Percentiles rank a stretch among this genome's conserved stretches.
Conservation (phyloP, 2,888 invertebrate genomes). For the Synanthedon tipuliformis region DNA sequence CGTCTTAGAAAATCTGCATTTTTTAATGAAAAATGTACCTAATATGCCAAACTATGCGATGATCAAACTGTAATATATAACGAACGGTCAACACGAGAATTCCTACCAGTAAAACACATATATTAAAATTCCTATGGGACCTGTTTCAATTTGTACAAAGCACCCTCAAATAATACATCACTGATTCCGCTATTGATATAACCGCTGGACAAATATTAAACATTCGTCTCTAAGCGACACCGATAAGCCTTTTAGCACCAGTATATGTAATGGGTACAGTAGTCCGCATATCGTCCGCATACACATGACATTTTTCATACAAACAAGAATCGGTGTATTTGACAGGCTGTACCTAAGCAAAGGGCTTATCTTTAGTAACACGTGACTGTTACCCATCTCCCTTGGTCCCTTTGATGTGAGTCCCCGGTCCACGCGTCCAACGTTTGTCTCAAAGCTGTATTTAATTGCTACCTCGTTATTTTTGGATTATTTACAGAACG, state of each 20-base stretch:
- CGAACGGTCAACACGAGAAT: background rate
- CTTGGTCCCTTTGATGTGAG: constrained; percentile 46
- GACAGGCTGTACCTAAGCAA: background rate
- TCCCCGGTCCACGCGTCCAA: constrained; percentile 24
- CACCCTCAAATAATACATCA: background rate
- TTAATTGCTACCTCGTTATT: constrained; percentile 69
- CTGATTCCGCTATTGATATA: constrained; percentile 15
- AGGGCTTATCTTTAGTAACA: constrained; percentile 30
- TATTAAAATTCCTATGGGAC: background rate
- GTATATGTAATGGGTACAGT: background rate
- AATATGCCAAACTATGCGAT: too few species aligned
- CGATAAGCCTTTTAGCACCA: constrained; percentile 17
- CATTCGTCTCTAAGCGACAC: constrained; percentile 21
- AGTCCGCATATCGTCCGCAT: constrained; percentile 3
- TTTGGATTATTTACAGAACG: constrained; percentile 63
- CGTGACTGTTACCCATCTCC: constrained; percentile 22
- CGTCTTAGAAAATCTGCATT: too few species aligned
- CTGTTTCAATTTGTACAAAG: background rate
- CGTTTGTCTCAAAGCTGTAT: constrained; percentile 58
- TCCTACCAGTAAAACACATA: background rate
- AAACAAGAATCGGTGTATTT: background rate
- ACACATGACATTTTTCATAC: constrained; percentile 1
- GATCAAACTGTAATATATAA: too few species aligned
- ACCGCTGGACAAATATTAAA: constrained; percentile 26
- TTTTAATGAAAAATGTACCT: too few species aligned